These are phyloP conservation scores for Sylvia borin DNA, from an alignment of 2,797 vertebrate species.

Conservation along the genomic window DNA sequence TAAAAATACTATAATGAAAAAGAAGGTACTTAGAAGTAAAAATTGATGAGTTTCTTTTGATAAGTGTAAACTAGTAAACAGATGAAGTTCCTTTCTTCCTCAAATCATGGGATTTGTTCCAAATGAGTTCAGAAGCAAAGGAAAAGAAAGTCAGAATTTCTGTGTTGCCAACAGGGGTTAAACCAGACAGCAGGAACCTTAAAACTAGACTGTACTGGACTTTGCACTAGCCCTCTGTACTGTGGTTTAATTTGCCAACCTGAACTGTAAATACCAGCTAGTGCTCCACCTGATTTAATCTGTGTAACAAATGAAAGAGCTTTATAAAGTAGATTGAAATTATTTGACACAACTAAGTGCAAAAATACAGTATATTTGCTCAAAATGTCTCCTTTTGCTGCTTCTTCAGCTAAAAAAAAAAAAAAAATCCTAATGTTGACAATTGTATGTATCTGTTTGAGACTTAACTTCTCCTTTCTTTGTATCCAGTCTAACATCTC, in stretches of 20 bases:
- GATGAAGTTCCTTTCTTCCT: not conserved
- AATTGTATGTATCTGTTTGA: not conserved
- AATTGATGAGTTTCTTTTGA: not conserved
- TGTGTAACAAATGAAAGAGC: not conserved
- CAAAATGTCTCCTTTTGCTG: not conserved
- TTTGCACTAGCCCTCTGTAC: not conserved
- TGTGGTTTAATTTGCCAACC: not conserved
- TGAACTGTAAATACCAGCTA: not conserved
- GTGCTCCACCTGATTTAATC: not conserved
- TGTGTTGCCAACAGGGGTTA: not conserved
- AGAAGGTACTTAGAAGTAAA: not conserved
- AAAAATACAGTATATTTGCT: not conserved
- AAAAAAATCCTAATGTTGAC: not conserved
- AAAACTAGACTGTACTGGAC: not conserved
- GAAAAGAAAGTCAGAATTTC: not conserved
- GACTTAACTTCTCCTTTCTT: not conserved
- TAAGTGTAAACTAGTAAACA: not conserved
- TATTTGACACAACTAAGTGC: not conserved
- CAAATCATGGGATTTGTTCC: not conserved
- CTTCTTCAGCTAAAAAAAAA: not conserved
- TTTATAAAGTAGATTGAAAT: not conserved
- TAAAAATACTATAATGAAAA: not conserved
- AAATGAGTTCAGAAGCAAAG: not conserved
- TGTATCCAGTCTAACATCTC: not conserved
- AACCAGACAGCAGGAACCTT: not conserved